phyloP scores from a whole-genome alignment of 2,113 vertebrate genomes.

The Trochalopteron elliotii region DNA sequence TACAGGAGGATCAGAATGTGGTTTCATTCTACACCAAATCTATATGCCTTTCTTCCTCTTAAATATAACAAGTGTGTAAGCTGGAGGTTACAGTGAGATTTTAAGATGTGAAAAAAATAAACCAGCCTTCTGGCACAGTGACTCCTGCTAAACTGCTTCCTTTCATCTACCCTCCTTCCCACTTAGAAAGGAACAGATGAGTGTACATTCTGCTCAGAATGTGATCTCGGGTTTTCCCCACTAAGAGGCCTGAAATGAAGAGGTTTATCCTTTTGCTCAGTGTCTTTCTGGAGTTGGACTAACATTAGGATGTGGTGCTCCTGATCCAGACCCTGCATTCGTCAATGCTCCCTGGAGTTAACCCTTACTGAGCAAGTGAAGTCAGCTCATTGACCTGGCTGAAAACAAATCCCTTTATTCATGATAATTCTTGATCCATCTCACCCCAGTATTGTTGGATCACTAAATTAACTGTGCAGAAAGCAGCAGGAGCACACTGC shows the following conservation, averaged over 20 bases:
- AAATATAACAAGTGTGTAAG: not conserved
- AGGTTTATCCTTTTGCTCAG: not conserved
- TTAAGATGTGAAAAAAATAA: not conserved
- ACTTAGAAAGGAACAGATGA: not conserved
- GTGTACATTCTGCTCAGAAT: not conserved
- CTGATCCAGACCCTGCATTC: not conserved
- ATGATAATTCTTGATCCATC: not conserved
- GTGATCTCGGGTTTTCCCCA: not conserved
- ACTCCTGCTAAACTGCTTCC: not conserved
- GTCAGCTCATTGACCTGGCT: not conserved
- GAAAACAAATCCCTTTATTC: not conserved
- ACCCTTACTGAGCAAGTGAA: not conserved
- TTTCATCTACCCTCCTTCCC: not conserved
- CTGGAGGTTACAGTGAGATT: not conserved
- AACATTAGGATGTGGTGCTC: not conserved
- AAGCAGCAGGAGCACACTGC: not conserved
- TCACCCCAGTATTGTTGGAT: not conserved
- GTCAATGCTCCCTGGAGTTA: not conserved
- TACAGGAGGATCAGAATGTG: not conserved
- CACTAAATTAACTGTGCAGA: not conserved
- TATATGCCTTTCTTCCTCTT: not conserved
- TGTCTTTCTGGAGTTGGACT: not conserved
- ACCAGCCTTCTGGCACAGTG: not conserved
- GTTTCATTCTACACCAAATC: not conserved
- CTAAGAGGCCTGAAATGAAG: not conserved